These are phyloP conservation scores for Ips nitidus DNA, from an alignment of 1,140 invertebrate species.

Conservation along the genomic window DNA sequence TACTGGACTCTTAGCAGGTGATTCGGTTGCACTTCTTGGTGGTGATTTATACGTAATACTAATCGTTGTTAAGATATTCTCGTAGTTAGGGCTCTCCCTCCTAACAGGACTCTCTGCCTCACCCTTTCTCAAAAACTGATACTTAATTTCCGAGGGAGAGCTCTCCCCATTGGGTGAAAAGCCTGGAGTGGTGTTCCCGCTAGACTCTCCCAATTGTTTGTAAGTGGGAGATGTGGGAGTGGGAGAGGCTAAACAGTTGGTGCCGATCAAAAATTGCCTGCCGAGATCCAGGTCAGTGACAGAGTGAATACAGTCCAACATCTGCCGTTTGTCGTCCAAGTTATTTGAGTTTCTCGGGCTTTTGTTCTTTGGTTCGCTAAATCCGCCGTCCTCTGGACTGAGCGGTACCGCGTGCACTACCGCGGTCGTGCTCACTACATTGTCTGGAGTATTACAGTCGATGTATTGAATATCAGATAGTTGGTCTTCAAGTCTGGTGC, in stretches of 20 bases:
- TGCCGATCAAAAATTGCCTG: constrained; percentile 33
- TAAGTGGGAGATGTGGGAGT: constrained; percentile 48
- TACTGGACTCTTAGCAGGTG: constrained; percentile 41
- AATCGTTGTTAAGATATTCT: constrained; percentile 60
- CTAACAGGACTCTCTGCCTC: constrained; percentile 13
- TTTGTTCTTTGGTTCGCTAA: constrained; percentile 48
- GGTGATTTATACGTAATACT: constrained; percentile 68
- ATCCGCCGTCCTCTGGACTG: constrained; percentile 24
- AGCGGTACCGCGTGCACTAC: constrained; percentile 42
- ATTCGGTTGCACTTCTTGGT: constrained; percentile 46
- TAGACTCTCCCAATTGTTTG: constrained; percentile 46
- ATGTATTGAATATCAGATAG: constrained; percentile 65
- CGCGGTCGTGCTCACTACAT: constrained; percentile 45
- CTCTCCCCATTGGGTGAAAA: constrained; percentile 38
- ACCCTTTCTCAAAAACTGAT: constrained; percentile 26
- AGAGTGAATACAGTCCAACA: constrained; percentile 46
- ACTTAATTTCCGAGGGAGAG: constrained; percentile 36
- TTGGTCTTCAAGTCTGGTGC: constrained; percentile 63
- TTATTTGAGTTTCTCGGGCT: constrained; percentile 48
- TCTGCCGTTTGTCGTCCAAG: constrained; percentile 46
- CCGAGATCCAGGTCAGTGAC: constrained; percentile 45
- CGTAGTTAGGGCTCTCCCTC: constrained; percentile 51
- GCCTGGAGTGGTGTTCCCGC: constrained; percentile 45
- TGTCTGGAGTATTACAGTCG: constrained; percentile 63
- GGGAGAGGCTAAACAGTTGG: constrained; percentile 39